phyloP scores from a whole-genome alignment of 2,888 invertebrate species.

The Campoletis raptor region DNA sequence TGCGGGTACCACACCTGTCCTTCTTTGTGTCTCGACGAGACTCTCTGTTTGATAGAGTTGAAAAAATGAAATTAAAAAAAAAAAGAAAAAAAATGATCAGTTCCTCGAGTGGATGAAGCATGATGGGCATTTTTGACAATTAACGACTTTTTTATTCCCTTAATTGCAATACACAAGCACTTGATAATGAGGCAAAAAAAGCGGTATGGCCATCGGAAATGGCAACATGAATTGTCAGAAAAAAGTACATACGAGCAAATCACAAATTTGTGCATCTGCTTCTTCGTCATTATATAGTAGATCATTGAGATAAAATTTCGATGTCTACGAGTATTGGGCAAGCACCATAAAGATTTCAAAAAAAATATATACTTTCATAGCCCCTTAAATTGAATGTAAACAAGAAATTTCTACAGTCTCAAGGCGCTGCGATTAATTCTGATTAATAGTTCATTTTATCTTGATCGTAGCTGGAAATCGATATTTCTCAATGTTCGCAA shows the following conservation, averaged over 20 bases:
- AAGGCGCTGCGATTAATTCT: conserved; percentile 6
- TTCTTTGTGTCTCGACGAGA: conserved; percentile 9
- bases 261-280: background rate
- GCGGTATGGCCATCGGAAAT: background rate
- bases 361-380: conserved; percentile 14
- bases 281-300: background rate
- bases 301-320: conserved; percentile 14
- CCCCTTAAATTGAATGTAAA: conserved; percentile 28
- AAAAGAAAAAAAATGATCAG: conserved; percentile 8
- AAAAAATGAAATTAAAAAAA: background rate
- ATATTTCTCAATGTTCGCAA: conserved; percentile 35
- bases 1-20: conserved; percentile 64
- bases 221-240: conserved; percentile 3
- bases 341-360: conserved; percentile 9
- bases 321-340: conserved; percentile 9
- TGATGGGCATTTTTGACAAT: conserved; percentile 6
- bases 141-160: conserved; percentile 13
- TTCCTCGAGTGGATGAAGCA: conserved; percentile 11
- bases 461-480: conserved; percentile 19
- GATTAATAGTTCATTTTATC: conserved; percentile 45
- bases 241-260: background rate
- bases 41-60: conserved; percentile 7
- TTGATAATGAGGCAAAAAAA: conserved; percentile 6
- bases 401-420: background rate
- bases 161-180: conserved; percentile 1